phyloP scores from a whole-genome alignment of 2,797 vertebrate species.

The Nasua narica region DNA sequence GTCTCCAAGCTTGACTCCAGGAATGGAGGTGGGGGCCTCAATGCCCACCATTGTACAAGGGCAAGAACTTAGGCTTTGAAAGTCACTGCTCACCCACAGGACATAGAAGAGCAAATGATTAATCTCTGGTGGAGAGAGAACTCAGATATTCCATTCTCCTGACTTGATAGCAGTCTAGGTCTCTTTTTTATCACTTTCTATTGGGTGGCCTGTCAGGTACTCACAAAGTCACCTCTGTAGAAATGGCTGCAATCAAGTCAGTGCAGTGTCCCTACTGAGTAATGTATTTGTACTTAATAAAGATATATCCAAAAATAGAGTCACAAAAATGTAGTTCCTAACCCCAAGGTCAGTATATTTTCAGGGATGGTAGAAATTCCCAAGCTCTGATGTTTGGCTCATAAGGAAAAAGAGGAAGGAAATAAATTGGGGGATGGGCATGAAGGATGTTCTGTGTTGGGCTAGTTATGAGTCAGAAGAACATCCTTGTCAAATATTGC shows the following conservation, averaged over 20 bases:
- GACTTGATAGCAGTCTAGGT: neutral
- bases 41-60: neutral
- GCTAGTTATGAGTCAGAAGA: neutral
- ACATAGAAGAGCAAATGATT: accelerated
- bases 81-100: neutral
- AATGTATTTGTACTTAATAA: neutral
- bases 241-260: neutral
- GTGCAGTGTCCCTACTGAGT: neutral
- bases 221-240: neutral
- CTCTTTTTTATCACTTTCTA: neutral
- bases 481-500: neutral
- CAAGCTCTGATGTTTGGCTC: neutral
- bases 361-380: neutral
- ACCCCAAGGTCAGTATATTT: neutral
- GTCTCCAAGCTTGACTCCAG: neutral
- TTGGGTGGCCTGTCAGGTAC: neutral
- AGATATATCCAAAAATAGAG: neutral
- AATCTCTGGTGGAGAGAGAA: neutral
- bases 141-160: neutral
- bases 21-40: neutral
- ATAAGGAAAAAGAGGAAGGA: neutral
- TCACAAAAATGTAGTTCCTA: neutral
- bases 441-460: neutral
- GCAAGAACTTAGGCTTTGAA: neutral
- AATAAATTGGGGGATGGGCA: neutral